phyloP scores from a whole-genome alignment of 2,888 invertebrate genomes.

The Drosophila falleni region DNA sequence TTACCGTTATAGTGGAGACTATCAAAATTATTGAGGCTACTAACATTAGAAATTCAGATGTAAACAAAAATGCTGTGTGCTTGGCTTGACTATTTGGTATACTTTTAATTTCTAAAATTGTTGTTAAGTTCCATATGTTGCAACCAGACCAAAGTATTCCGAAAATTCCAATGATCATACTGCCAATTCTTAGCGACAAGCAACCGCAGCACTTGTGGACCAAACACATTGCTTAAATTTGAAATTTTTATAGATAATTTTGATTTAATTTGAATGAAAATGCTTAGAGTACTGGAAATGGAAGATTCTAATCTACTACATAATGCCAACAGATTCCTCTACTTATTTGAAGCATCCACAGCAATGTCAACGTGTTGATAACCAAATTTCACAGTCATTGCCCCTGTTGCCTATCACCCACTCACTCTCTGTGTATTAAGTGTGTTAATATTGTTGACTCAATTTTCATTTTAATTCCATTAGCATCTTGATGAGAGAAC shows the following conservation, averaged over 20 bases:
- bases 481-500: constrained; percentile 68
- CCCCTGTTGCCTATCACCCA: constrained; percentile 7
- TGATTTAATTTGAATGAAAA: constrained; percentile 25
- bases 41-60: constrained; percentile 3
- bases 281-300: constrained; percentile 1
- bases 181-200: constrained; percentile 26
- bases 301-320: neutral
- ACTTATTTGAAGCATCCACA: constrained; percentile 16
- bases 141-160: constrained; percentile 7
- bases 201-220: constrained; percentile 30
- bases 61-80: neutral
- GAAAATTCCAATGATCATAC: constrained; percentile 20
- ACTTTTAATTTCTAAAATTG: constrained; percentile 18
- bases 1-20: constrained; percentile 14
- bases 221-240: constrained; percentile 8
- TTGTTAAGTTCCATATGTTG: constrained; percentile 24
- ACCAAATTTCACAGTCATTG: constrained; percentile 43
- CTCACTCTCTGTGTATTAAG: constrained; percentile 14
- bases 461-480: constrained; percentile 76
- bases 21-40: constrained; percentile 14
- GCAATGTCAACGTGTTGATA: constrained; percentile 39
- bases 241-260: neutral
- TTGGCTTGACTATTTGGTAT: neutral
- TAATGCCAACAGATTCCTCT: constrained; percentile 7
- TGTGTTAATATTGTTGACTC: constrained; percentile 67